Base-by-base conservation (phyloP, 1,140 invertebrate species). In the Ips nitidus region DNA sequence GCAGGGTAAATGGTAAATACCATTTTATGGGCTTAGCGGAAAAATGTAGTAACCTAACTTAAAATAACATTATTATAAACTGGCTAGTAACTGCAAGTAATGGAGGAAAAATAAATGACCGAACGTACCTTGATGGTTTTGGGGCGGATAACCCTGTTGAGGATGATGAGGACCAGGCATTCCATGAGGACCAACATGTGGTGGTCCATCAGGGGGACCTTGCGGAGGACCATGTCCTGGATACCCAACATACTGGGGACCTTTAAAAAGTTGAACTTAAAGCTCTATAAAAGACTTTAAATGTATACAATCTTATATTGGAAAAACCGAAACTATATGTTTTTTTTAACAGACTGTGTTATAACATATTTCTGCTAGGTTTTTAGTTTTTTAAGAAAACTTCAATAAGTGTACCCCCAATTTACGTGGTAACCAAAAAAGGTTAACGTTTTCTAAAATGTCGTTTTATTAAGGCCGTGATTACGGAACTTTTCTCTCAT, bases 211-310 rank as follows among this genome's bases (percentile, higher is more conserved):
- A 42, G 67, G 60, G 1, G 53, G 41, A 39, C 67, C 67, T 7
- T 43, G 8, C 7, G 47, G 59, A 39, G 41, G 61, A 37, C 53
- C 62, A 70, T 70, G 69, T n/a, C 39, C 38, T 38, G 69, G 55
- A 47, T 70, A 70, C 6, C 61, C 69, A 22, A 37, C 58, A 65
- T 70, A 70, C 36, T 64, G 62, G 64, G 57, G 69, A 56, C 63
- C 59, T 8, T 55, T 55, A 55, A 8, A 8, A 41, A 4, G 8
- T 5, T 62, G 43, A 43, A 60, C 38, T 6, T 8, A 6, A 6
- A 41, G 41, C 2, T 42, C 39, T 4, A 41, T 4, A 37, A 41
- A 41, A 60, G 4, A 2, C 8, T 42, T n/a, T 4, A 56, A n/a
- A 56, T n/a, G 4, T 37, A 56, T 5, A 8, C 7, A 5, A 56